These are phyloP conservation scores for Aleiodes sp. DNA, from an alignment of 1,140 invertebrate genomes.

Conservation along the genomic window DNA sequence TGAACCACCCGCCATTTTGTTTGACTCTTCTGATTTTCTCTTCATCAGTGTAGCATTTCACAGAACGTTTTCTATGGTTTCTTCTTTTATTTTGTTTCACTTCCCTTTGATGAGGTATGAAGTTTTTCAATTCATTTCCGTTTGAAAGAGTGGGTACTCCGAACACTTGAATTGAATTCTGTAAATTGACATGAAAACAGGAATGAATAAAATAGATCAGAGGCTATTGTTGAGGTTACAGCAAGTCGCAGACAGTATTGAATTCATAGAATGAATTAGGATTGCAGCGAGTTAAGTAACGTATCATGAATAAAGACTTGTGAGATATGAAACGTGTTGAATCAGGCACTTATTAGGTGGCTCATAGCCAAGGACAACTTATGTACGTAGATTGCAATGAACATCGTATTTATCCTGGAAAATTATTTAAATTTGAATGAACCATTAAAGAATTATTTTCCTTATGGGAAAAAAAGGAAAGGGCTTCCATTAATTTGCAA, in stretches of 20 bases:
- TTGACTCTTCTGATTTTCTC: slow-evolving; percentile 42
- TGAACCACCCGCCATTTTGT: slow-evolving; percentile 47
- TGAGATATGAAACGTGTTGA: slow-evolving; percentile 24
- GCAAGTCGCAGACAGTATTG: neutral
- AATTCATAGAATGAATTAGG: neutral
- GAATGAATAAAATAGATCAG: neutral
- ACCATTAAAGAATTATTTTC: too few species aligned
- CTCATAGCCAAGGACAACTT: slow-evolving; percentile 26
- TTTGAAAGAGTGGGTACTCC: too few species aligned
- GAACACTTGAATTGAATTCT: neutral
- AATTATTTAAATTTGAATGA: too few species aligned
- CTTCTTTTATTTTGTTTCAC: neutral
- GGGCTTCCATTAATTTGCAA: too few species aligned
- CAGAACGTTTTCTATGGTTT: neutral
- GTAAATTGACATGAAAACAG: neutral
- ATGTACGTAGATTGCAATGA: neutral
- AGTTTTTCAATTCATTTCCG: too few species aligned
- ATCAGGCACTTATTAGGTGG: slow-evolving; percentile 31
- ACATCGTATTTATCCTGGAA: too few species aligned
- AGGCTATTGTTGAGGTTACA: neutral
- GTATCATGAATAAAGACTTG: slow-evolving; percentile 2
- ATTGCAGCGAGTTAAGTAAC: slow-evolving; percentile 14
- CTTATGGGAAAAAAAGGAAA: too few species aligned
- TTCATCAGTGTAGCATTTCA: slow-evolving; percentile 46
- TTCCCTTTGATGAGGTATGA: neutral